These are phyloP conservation scores for Thaumatotibia leucotreta DNA, from an alignment of 1,140 invertebrate species.

Conservation along the genomic window DNA sequence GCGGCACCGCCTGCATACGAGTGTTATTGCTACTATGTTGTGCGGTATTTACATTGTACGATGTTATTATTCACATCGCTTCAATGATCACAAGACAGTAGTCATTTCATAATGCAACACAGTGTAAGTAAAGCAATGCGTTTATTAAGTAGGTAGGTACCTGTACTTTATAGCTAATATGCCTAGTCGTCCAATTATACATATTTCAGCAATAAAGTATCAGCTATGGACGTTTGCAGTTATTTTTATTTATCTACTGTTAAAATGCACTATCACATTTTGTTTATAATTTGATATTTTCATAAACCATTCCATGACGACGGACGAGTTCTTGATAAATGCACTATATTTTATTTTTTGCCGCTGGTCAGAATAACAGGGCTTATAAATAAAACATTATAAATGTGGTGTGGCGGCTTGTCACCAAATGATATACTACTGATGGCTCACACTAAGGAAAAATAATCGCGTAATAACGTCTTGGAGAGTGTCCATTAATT, in stretches of 20 bases:
- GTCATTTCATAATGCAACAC: background rate
- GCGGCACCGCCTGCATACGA: background rate
- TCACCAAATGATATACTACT: constrained; percentile 1
- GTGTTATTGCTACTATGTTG: background rate
- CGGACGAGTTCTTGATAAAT: constrained; percentile 10
- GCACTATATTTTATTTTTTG: constrained; percentile 12
- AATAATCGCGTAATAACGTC: background rate
- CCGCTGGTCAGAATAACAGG: constrained; percentile 1
- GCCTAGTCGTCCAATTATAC: no score
- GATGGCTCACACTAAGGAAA: background rate
- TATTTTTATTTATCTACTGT: background rate
- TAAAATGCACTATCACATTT: background rate
- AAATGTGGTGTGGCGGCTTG: constrained; percentile 9
- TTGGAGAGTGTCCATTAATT: background rate
- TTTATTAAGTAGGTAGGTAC: background rate
- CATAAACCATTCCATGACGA: constrained; percentile 2
- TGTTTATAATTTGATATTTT: background rate
- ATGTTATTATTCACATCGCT: background rate
- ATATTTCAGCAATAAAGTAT: no score
- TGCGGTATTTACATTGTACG: background rate
- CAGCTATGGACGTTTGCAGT: no score
- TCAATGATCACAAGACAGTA: background rate
- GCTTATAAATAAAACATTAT: constrained; percentile 13
- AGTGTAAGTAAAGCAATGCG: background rate
- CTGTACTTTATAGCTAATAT: no score